Evolutionary conservation across 2,113 vertebrate species (phyloP).

Genomic region (Bufo bufo): DNA sequence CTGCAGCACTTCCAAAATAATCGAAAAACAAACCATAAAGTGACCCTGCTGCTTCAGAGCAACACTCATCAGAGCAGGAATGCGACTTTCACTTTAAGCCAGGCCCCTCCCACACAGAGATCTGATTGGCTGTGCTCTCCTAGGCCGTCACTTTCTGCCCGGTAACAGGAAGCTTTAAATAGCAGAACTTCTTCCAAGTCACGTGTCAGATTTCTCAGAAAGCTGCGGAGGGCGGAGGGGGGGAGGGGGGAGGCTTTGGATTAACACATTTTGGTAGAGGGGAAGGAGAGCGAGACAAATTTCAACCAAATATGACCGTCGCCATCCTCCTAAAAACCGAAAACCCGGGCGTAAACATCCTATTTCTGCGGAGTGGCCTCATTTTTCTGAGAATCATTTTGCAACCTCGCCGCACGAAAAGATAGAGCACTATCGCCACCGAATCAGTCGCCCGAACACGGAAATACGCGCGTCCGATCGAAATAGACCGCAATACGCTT

Average conservation of each 20-base stretch:
- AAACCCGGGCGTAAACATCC: background rate
- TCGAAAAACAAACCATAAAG: background rate
- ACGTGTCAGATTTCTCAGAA: conserved; percentile 34
- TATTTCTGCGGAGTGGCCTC: background rate
- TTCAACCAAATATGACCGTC: background rate
- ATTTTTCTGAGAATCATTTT: no score
- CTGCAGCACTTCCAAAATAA: background rate
- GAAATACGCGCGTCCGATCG: no score
- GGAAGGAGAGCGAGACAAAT: background rate
- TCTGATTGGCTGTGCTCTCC: background rate
- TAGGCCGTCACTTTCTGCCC: background rate
- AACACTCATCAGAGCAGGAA: background rate
- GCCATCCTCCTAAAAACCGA: background rate
- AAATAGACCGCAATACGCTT: no score
- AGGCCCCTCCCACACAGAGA: background rate
- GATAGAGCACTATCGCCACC: no score
- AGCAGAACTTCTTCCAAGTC: conserved; percentile 33
- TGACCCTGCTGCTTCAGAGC: no score
- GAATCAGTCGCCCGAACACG: no score
- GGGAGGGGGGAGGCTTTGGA: background rate
- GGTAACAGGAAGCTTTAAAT: conserved; percentile 42
- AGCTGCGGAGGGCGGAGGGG: background rate
- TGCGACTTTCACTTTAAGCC: background rate
- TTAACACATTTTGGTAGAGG: background rate
- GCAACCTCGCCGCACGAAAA: no score